Percentiles rank a stretch among this genome's conserved stretches.
Evolutionary conservation across 2,888 invertebrate genomes (phyloP).

Genomic region (Xanthostigma xanthostigma): DNA sequence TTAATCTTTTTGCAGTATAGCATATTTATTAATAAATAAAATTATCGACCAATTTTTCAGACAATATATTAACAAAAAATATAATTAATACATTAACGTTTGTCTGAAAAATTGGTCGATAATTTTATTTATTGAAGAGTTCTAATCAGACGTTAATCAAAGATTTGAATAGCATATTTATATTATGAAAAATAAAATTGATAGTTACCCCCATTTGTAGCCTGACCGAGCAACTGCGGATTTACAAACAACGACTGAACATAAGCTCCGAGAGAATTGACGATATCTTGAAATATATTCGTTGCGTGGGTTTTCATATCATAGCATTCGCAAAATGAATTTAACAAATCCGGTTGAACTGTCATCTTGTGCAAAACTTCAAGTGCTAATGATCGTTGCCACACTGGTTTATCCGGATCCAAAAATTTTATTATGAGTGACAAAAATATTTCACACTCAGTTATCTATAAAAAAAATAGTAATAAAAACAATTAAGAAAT

Average conservation of each 20-base stretch:
- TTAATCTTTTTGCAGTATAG: background rate
- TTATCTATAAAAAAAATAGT: slow-evolving; percentile 43
- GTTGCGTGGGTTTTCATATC: slow-evolving; percentile 90
- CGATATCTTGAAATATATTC: slow-evolving; percentile 88
- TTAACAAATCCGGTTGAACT: slow-evolving; percentile 72
- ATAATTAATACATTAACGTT: no score
- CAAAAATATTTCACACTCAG: slow-evolving; percentile 97
- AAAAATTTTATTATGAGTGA: slow-evolving; percentile 93
- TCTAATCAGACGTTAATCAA: no score
- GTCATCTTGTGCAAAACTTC: slow-evolving; percentile 94
- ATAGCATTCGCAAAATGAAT: slow-evolving; percentile 87
- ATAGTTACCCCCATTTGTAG: slow-evolving; percentile 28
- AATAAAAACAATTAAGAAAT: background rate
- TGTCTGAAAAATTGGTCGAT: no score
- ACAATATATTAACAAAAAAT: no score
- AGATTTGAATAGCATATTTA: background rate
- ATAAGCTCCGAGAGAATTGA: slow-evolving; percentile 83
- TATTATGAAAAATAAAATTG: slow-evolving; percentile 1
- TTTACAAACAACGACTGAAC: slow-evolving; percentile 82
- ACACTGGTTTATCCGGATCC: slow-evolving; percentile 90
- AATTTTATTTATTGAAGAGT: no score
- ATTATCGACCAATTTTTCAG: no score
- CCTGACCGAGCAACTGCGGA: slow-evolving; percentile 45
- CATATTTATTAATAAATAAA: no score
- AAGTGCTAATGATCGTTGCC: slow-evolving; percentile 89